Evolutionary conservation across 2,888 invertebrate genomes (phyloP).

Genomic region (Eulithis testata): DNA sequence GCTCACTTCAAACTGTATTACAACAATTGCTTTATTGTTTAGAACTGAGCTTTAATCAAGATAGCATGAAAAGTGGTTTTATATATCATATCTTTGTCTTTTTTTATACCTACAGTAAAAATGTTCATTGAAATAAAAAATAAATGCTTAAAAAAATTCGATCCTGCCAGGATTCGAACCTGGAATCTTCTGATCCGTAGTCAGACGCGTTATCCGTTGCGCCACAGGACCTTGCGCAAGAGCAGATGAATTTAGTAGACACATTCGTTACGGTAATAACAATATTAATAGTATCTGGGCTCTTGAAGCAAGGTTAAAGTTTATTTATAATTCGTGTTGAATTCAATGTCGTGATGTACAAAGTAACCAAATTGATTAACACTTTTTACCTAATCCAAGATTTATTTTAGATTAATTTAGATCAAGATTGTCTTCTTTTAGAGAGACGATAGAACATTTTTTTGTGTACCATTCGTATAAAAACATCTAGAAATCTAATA

Average conservation of each 20-base stretch:
- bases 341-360: background rate
- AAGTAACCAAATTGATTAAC: background rate
- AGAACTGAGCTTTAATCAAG: conserved; percentile 10
- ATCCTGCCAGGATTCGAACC: conserved; percentile 87
- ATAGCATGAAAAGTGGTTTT: background rate
- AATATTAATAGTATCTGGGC: background rate
- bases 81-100: background rate
- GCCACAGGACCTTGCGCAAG: conserved; percentile 75
- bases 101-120: background rate
- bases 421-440: too few relatives aligned
- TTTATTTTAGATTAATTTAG: too few relatives aligned
- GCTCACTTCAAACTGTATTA: conserved; percentile 29
- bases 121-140: conserved; percentile 17
- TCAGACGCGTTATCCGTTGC: conserved; percentile 89
- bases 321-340: background rate
- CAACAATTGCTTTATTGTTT: conserved; percentile 16
- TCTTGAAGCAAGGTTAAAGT: too few relatives aligned
- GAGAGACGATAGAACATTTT: too few relatives aligned
- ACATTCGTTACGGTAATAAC: background rate
- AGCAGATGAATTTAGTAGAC: rapidly evolving
- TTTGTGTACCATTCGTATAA: too few relatives aligned
- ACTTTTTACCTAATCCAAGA: background rate
- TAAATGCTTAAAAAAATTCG: conserved; percentile 40
- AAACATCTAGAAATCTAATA: background rate
- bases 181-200: conserved; percentile 89